Evolutionary conservation across 2,113 vertebrate species (phyloP).

Genomic region (Oreochromis spilurus): DNA sequence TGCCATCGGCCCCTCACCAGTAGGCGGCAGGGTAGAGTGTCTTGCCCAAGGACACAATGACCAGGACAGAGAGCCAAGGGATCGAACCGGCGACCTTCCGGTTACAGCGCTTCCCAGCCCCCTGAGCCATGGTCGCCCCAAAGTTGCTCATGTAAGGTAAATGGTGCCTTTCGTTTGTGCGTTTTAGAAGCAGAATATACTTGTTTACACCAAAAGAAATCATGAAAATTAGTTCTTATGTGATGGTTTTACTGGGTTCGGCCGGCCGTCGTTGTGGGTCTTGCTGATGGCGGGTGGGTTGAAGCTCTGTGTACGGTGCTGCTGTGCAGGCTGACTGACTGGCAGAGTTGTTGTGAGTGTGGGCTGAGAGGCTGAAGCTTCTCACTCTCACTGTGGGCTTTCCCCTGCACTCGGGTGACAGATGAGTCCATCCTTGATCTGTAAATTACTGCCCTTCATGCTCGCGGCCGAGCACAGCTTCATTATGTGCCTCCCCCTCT

Average conservation of each 20-base stretch:
- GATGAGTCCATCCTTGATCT: conserved; percentile 27
- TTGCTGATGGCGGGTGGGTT: not conserved
- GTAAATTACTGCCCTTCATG: conserved; percentile 41
- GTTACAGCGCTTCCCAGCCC: no score
- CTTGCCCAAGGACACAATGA: no score
- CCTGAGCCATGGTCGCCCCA: not conserved
- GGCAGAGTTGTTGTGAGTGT: not conserved
- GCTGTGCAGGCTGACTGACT: not conserved
- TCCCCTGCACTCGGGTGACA: not conserved
- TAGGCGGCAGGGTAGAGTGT: no score
- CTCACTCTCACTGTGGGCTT: not conserved
- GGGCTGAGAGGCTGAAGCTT: not conserved
- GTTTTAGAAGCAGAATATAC: not conserved
- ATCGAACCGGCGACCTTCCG: no score
- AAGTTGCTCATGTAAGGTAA: not conserved
- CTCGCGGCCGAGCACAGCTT: not conserved
- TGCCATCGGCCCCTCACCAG: no score
- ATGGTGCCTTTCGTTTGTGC: not conserved
- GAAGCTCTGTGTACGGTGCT: not conserved
- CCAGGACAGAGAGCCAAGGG: no score
- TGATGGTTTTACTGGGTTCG: not conserved
- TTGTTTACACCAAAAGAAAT: not conserved
- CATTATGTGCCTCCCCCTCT: conserved; percentile 4
- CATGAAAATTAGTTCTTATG: not conserved
- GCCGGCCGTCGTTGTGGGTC: not conserved